Base-by-base conservation (phyloP, 2,797 vertebrate genomes). In the Austrolebias charrua region DNA sequence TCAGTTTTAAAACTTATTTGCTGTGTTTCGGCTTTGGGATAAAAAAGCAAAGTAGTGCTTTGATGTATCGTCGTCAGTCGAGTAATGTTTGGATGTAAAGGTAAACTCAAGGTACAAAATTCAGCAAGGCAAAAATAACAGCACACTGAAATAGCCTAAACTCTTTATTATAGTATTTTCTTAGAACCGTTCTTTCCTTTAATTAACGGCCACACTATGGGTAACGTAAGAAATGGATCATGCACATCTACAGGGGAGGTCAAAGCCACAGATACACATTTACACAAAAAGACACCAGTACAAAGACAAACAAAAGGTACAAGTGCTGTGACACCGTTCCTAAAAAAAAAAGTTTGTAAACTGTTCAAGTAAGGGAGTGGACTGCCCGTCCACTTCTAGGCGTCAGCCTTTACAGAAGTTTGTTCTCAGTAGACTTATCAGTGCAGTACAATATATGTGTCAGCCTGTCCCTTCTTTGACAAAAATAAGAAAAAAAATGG, bases 141-240 rank as follows among this genome's bases (percentile, higher is more conserved):
- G 38, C 4, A 65, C 54, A 73, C 33, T 7, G 2, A 47, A 60
- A 9, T 44, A 60, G 59, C 81, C 76, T 75, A 10, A 85, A 11
- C 51, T 0, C 50, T 94, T 93, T 92, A 93, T 91, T 92, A 85
- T 75, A 78, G 77, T 73, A 59, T 87, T 88, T 75, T 63, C 55
- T 74, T 80, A 64, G 55, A 82, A 73, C 73, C 69, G 73, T 60
- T 55, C 63, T 66, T 68, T 66, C 64, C 18, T 24, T 24, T 50
- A 69, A 59, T 56, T 43, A 31, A 74, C 57, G 50, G 77, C 84
- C 82, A 86, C 75, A 85, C 53, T 64, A 75, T 76, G 72, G 68
- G 69, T 60, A 72, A 82, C 67, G 85, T 60, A 49, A 72, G 74
- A 77, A 71, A 69, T 0, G 60, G 65, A 40, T 69, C 76, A 79